Conservation (phyloP, 2,113 vertebrate genomes). For the Nematolebias whitei region DNA sequence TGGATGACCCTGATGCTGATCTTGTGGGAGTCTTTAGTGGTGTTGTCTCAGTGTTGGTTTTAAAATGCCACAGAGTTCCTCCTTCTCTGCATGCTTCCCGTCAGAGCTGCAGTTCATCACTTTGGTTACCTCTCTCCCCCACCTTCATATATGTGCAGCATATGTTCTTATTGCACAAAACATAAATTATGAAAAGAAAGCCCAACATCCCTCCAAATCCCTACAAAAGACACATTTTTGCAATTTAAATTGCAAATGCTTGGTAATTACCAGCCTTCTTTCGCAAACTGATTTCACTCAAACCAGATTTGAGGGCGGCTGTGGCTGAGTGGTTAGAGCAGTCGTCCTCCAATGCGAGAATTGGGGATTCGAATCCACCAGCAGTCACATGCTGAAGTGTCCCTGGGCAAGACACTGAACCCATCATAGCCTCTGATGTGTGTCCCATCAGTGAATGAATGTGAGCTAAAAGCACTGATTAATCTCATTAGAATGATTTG, state of each 20-base stretch:
- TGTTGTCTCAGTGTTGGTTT: slow-evolving; percentile 60
- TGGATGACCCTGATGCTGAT: slow-evolving; percentile 64
- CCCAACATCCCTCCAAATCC: slow-evolving; percentile 53
- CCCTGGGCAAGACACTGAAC: too few species aligned
- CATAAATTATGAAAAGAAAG: slow-evolving; percentile 68
- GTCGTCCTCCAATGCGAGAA: too few species aligned
- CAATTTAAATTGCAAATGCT: slow-evolving; percentile 49
- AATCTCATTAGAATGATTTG: too few species aligned
- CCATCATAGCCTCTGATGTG: too few species aligned
- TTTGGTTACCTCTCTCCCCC: slow-evolving; percentile 16
- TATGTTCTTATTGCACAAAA: slow-evolving; percentile 35
- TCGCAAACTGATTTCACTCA: slow-evolving; percentile 56
- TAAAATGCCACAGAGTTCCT: slow-evolving; percentile 54
- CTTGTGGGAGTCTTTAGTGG: slow-evolving; percentile 58
- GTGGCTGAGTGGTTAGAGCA: too few species aligned
- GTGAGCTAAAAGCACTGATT: too few species aligned
- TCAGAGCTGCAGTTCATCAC: slow-evolving; percentile 51
- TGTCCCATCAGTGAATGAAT: too few species aligned
- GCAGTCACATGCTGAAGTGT: too few species aligned
- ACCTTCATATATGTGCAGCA: slow-evolving; percentile 18
- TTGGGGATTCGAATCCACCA: too few species aligned
- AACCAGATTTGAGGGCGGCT: too few species aligned
- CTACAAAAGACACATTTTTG: slow-evolving; percentile 51
- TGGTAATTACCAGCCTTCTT: slow-evolving; percentile 44
- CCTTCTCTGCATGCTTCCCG: slow-evolving; percentile 42